Evolutionary conservation across 2,113 vertebrate species (phyloP).

Genomic region (Clinocottus analis): DNA sequence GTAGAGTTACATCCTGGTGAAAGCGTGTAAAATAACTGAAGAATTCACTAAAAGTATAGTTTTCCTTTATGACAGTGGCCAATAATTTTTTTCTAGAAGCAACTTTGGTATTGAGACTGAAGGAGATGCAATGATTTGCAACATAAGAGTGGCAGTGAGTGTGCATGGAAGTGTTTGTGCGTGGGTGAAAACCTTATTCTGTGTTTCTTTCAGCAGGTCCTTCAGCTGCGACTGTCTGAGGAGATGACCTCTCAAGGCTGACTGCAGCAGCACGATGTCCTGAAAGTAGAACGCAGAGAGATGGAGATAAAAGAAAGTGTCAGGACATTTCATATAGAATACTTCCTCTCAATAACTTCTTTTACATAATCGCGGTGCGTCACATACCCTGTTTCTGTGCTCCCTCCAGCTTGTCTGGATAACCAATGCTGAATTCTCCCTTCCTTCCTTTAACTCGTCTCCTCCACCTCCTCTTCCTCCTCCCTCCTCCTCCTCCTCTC

Average conservation of each 20-base stretch:
- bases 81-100: neutral
- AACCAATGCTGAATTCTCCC: conserved; percentile 77
- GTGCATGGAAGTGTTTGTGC: neutral
- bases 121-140: too few relatives aligned
- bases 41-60: neutral
- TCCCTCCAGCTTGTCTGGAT: conserved; percentile 86
- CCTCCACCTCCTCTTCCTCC: neutral
- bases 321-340: conserved; percentile 9
- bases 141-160: neutral
- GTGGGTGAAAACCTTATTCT: conserved; percentile 58
- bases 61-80: neutral
- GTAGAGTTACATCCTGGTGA: neutral
- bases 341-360: conserved; percentile 5
- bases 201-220: conserved; percentile 36
- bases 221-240: conserved; percentile 77
- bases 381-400: conserved; percentile 81
- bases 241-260: conserved; percentile 86
- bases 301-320: neutral
- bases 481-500: neutral
- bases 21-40: neutral
- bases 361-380: conserved; percentile 11
- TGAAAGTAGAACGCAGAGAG: conserved; percentile 51
- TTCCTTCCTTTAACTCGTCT: conserved; percentile 13
- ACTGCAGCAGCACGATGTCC: conserved; percentile 85
- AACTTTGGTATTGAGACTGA: neutral